These are phyloP conservation scores for Euthynnus affinis DNA, from an alignment of 2,797 vertebrate species.

Conservation along the genomic window DNA sequence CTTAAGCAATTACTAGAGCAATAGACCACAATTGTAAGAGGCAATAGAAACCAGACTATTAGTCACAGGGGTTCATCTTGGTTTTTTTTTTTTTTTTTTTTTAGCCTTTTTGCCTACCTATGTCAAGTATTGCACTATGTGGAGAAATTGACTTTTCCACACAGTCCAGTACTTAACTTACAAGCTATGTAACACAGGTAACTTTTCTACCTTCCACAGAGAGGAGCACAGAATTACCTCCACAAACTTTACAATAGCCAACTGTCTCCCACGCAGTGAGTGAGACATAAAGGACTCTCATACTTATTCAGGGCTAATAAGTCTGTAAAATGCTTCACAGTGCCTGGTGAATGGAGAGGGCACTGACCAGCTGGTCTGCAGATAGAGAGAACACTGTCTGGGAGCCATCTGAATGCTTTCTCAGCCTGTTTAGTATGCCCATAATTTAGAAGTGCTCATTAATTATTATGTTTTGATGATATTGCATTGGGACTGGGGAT, in stretches of 20 bases:
- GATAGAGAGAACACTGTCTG: not conserved
- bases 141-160: not conserved
- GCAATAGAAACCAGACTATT: not conserved
- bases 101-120: too few species aligned
- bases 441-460: not conserved
- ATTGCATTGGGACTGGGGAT: not conserved
- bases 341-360: not conserved
- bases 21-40: too few species aligned
- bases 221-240: not conserved
- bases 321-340: slow-evolving; percentile 3
- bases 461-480: slow-evolving; percentile 5
- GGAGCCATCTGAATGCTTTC: not conserved
- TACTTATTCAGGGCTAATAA: not conserved
- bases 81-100: too few species aligned
- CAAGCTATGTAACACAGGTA: not conserved
- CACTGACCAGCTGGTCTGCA: not conserved
- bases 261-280: not conserved
- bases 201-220: not conserved
- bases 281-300: not conserved
- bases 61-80: not conserved
- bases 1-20: too few species aligned
- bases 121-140: too few species aligned
- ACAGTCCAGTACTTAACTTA: not conserved
- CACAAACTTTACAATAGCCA: not conserved
- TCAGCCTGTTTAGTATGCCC: not conserved